Evolutionary conservation across 2,888 invertebrate species (phyloP).

Genomic region (Orchesellides sinensis): DNA sequence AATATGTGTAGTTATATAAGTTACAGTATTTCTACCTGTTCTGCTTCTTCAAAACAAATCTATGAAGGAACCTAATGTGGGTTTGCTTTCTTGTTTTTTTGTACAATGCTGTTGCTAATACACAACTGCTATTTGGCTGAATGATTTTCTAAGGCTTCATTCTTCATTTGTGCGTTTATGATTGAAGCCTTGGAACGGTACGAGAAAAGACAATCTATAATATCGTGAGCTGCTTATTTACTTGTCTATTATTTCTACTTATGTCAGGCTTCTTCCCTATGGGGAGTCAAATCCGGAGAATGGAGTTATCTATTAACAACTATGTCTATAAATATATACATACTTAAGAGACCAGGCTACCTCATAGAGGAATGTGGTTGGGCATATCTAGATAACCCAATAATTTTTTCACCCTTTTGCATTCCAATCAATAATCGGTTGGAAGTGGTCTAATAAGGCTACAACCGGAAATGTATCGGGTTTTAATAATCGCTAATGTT

Average conservation of each 20-base stretch:
- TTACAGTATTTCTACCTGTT: conserved; percentile 8
- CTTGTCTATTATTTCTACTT: background rate
- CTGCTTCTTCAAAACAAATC: conserved; percentile 8
- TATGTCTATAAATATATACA: too few relatives aligned
- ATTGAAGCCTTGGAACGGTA: conserved; percentile 24
- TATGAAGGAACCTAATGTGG: background rate
- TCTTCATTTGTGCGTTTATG: background rate
- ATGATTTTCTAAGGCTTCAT: conserved; percentile 11
- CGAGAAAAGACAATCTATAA: background rate
- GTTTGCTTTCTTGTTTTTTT: background rate
- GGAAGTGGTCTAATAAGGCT: too few relatives aligned
- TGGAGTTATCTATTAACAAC: too few relatives aligned
- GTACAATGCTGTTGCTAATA: background rate
- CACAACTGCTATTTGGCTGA: background rate
- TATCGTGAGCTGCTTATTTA: background rate
- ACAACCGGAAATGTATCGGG: too few relatives aligned
- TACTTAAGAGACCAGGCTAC: too few relatives aligned
- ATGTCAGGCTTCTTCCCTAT: too few relatives aligned
- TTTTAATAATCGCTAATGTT: too few relatives aligned
- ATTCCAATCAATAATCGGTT: too few relatives aligned
- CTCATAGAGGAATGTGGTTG: too few relatives aligned
- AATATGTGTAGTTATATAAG: background rate
- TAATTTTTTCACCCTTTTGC: too few relatives aligned
- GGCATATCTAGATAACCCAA: too few relatives aligned
- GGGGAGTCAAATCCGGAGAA: too few relatives aligned